A percentile compares a stretch with the other conserved stretches of the same genome.
These are phyloP conservation scores for Mimachlamys varia DNA, from an alignment of 2,888 invertebrate species.

Conservation along the genomic window DNA sequence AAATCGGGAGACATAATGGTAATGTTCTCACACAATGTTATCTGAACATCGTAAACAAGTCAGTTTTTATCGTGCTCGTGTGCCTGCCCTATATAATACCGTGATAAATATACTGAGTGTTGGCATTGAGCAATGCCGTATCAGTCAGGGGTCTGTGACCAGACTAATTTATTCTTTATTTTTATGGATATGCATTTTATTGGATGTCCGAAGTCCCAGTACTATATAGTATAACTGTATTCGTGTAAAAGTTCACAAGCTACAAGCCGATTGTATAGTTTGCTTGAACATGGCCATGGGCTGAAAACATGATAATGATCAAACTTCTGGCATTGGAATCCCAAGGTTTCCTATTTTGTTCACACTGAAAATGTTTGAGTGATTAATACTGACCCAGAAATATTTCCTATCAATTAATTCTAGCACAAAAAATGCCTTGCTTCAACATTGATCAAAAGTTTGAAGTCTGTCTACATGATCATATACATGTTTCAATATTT, in stretches of 20 bases:
- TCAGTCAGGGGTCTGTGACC: neutral
- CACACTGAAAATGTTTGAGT: neutral
- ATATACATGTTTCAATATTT: neutral
- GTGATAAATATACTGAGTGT: neutral
- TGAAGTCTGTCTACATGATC: neutral
- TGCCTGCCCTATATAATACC: neutral
- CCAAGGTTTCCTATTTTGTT: neutral
- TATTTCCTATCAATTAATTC: too few species aligned
- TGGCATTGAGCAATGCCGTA: neutral
- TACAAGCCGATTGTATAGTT: neutral
- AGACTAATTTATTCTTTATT: neutral
- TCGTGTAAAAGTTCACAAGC: neutral
- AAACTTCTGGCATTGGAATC: neutral
- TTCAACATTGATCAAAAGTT: neutral
- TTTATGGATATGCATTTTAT: neutral
- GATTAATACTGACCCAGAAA: neutral
- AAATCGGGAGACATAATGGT: neutral
- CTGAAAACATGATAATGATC: neutral
- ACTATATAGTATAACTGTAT: neutral
- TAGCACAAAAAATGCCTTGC: neutral
- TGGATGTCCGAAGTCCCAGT: neutral
- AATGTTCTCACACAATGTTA: neutral
- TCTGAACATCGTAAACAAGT: slow-evolving; percentile 21
- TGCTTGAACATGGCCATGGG: neutral
- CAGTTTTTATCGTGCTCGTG: neutral